These are phyloP conservation scores for Tinea trinotella DNA, from an alignment of 2,888 invertebrate species.

Conservation along the genomic window DNA sequence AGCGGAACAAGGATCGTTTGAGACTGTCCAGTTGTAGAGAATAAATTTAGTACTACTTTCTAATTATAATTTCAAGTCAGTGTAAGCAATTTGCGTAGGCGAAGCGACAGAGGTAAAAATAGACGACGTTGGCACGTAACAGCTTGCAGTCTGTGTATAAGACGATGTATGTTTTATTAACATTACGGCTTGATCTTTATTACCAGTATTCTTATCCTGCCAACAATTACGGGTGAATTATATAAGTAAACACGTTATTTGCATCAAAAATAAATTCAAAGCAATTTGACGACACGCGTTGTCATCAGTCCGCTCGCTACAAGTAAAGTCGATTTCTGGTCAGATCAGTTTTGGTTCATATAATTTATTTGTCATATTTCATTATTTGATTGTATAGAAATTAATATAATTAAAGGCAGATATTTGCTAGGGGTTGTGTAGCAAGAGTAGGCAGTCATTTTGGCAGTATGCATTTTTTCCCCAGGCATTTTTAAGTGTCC, in stretches of 20 bases:
- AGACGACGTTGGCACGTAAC: constrained; percentile 57
- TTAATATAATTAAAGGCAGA: too few relatives aligned
- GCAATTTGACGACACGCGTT: too few relatives aligned
- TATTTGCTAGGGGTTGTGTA: too few relatives aligned
- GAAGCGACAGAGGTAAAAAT: constrained; percentile 49
- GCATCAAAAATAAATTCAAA: not conserved
- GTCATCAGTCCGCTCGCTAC: too few relatives aligned
- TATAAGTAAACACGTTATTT: not conserved
- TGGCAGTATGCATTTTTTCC: too few relatives aligned
- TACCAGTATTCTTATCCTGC: not conserved
- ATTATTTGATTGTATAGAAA: too few relatives aligned
- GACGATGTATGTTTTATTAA: constrained; percentile 1
- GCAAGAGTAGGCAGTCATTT: too few relatives aligned
- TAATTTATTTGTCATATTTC: too few relatives aligned
- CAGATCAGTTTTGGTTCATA: too few relatives aligned
- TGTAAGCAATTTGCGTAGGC: constrained; percentile 67
- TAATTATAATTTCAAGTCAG: constrained; percentile 66
- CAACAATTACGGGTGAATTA: not conserved
- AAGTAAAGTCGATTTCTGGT: too few relatives aligned
- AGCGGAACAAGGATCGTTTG: not conserved
- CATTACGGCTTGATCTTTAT: not conserved
- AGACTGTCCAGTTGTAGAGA: constrained; percentile 26
- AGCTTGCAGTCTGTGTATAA: constrained; percentile 30
- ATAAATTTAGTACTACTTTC: constrained; percentile 57
- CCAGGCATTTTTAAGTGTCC: too few relatives aligned